A percentile compares a stretch with the other conserved stretches of the same genome.
Conservation (phyloP, 2,888 invertebrate species). For the Charanyca ferruginea region DNA sequence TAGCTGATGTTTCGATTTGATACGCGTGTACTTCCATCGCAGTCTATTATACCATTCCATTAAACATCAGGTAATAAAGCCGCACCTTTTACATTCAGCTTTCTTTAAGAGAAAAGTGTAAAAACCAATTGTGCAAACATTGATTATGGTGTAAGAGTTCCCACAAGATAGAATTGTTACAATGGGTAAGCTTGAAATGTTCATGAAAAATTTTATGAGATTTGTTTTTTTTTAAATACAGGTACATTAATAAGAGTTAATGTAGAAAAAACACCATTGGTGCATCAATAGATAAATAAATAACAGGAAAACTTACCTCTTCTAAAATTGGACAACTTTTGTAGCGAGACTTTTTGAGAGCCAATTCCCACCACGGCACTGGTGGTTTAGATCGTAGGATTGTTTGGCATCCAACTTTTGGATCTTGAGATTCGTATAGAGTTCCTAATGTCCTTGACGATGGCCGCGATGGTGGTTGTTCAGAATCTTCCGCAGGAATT, state of each 20-base stretch:
- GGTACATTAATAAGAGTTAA: not conserved
- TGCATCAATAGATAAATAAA: conserved; percentile 14
- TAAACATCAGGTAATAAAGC: conserved; percentile 69
- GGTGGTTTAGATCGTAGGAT: conserved; percentile 93
- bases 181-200: not conserved
- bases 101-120: conserved; percentile 25
- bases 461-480: conserved; percentile 77
- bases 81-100: conserved; percentile 65
- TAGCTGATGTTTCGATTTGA: conserved; percentile 73
- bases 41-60: conserved; percentile 69
- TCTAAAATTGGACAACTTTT: conserved; percentile 96
- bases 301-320: conserved; percentile 85
- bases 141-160: conserved; percentile 29
- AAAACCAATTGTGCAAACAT: conserved; percentile 41
- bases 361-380: conserved; percentile 97
- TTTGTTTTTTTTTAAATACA: not conserved
- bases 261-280: not conserved
- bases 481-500: conserved; percentile 80
- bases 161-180: conserved; percentile 10
- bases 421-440: conserved; percentile 91
- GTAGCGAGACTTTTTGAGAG: conserved; percentile 95
- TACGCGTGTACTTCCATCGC: conserved; percentile 69
- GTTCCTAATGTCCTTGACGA: conserved; percentile 86
- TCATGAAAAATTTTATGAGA: not conserved
- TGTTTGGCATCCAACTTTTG: conserved; percentile 93